These are phyloP conservation scores for Podarcis cretensis DNA, from an alignment of 2,113 vertebrate genomes.

Conservation along the genomic window DNA sequence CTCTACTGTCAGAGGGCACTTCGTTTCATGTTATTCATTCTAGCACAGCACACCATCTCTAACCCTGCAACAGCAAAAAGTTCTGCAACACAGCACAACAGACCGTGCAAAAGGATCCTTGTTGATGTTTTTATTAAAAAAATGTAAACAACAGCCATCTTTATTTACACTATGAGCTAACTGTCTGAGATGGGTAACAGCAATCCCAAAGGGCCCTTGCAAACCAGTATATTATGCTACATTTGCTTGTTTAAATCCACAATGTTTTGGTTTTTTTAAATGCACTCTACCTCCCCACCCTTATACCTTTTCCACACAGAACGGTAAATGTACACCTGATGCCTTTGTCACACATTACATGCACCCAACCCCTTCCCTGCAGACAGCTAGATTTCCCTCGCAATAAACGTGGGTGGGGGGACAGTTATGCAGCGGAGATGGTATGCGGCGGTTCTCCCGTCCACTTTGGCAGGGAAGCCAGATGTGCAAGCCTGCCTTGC, in stretches of 20 bases:
- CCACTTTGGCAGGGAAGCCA: not conserved
- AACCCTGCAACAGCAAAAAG: not conserved
- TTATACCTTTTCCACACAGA: not conserved
- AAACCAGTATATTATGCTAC: not conserved
- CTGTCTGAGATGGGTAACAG: not conserved
- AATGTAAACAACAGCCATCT: conserved; percentile 40
- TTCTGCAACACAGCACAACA: not conserved
- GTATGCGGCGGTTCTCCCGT: not conserved
- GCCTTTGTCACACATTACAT: not conserved
- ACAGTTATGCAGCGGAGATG: not conserved
- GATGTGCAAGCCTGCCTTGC: not conserved
- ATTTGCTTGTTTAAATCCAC: not conserved
- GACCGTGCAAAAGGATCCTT: not conserved
- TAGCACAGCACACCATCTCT: not conserved
- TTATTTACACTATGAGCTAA: conserved; percentile 23
- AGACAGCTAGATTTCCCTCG: not conserved
- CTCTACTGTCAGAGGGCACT: not conserved
- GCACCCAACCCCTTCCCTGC: not conserved
- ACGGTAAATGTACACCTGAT: not conserved
- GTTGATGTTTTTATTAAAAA: not conserved
- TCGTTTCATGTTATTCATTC: not conserved
- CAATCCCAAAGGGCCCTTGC: not conserved
- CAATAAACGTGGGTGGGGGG: too few relatives aligned
- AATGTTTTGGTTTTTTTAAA: not conserved
- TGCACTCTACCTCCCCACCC: not conserved